Percentiles rank a stretch among this genome's conserved stretches.
phyloP scores from a whole-genome alignment of 2,113 vertebrate species.

The Fulmarus glacialis region DNA sequence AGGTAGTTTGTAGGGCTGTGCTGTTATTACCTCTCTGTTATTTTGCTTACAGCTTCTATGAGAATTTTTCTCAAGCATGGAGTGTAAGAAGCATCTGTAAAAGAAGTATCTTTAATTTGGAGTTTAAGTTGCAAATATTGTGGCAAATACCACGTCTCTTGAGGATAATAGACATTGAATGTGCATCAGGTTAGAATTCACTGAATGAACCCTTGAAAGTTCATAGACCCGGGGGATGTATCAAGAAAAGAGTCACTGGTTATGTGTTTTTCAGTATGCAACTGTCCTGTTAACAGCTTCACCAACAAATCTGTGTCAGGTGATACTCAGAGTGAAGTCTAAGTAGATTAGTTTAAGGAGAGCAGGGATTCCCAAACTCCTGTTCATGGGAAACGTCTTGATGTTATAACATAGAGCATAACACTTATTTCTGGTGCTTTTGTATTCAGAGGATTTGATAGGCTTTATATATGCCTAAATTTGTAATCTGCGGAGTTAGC shows the following conservation, averaged over 20 bases:
- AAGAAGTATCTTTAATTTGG: background rate
- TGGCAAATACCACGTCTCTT: background rate
- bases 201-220: background rate
- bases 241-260: background rate
- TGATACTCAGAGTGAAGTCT: background rate
- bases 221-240: background rate
- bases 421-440: background rate
- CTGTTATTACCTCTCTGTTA: background rate
- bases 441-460: background rate
- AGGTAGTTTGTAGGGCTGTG: background rate
- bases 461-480: background rate
- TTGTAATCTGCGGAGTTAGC: background rate
- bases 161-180: background rate
- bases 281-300: background rate
- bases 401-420: background rate
- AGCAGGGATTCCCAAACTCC: background rate
- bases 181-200: background rate
- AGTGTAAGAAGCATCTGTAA: background rate
- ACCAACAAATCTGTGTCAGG: background rate
- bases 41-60: background rate
- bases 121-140: background rate
- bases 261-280: background rate
- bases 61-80: background rate
- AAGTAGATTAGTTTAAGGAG: background rate
- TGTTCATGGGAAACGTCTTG: background rate